Percentiles rank a stretch among this genome's conserved stretches.
phyloP scores from a whole-genome alignment of 2,888 invertebrate genomes.

The Macrosiphum euphorbiae region DNA sequence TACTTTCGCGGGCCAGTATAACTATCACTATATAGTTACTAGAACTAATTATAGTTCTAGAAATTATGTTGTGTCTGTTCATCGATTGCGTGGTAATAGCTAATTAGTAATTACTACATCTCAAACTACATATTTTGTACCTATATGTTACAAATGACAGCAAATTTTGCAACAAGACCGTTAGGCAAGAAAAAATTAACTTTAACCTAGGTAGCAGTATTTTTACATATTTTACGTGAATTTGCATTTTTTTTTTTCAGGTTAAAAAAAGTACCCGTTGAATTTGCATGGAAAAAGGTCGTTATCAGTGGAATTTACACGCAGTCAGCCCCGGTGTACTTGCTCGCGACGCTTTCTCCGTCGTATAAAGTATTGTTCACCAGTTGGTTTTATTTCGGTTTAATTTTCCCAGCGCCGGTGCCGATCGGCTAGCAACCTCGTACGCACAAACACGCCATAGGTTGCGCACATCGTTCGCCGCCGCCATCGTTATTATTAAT shows the following conservation, averaged over 20 bases:
- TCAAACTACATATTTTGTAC: too few species aligned
- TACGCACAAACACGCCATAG: not conserved
- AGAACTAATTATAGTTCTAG: too few species aligned
- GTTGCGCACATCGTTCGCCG: not conserved
- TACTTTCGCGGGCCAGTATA: too few species aligned
- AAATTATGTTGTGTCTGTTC: too few species aligned
- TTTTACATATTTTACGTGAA: not conserved
- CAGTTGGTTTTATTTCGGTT: not conserved
- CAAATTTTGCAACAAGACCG: too few species aligned
- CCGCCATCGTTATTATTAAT: slow-evolving; percentile 1
- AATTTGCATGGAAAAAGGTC: not conserved
- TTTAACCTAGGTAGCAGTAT: too few species aligned
- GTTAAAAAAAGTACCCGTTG: too few species aligned
- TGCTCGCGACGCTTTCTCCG: not conserved
- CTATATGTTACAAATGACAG: too few species aligned
- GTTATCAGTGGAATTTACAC: not conserved
- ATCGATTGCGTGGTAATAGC: too few species aligned
- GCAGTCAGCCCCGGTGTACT: not conserved
- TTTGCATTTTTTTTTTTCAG: not conserved
- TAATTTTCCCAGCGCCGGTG: slow-evolving; percentile 2
- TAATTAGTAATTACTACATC: too few species aligned
- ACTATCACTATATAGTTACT: too few species aligned
- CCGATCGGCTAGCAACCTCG: not conserved
- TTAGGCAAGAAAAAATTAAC: too few species aligned
- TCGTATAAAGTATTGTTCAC: not conserved